Conservation (phyloP, 2,888 invertebrate genomes). For the Masnerella sp. region DNA sequence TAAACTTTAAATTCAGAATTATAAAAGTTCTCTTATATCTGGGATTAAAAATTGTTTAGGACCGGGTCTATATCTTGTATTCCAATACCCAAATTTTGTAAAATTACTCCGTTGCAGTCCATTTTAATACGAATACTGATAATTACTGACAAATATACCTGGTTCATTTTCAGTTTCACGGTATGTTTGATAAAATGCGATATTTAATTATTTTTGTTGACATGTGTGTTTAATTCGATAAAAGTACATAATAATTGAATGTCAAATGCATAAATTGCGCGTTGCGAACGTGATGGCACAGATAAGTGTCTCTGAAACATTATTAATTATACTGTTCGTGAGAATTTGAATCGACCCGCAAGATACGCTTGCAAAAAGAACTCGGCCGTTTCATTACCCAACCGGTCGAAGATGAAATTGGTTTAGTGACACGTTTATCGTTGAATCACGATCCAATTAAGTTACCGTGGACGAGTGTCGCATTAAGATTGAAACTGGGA, state of each 20-base stretch:
- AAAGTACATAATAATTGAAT: slow-evolving; percentile 38
- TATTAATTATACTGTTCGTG: slow-evolving; percentile 45
- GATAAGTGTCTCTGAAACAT: slow-evolving; percentile 29
- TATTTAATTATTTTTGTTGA: slow-evolving; percentile 9
- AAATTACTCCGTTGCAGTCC: too few species aligned
- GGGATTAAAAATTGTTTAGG: too few species aligned
- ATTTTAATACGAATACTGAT: too few species aligned
- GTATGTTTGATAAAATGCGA: neutral
- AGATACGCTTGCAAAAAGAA: slow-evolving; percentile 28
- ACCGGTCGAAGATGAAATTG: slow-evolving; percentile 47
- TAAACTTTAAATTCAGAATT: too few species aligned
- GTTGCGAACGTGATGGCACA: slow-evolving; percentile 11
- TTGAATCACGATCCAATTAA: slow-evolving; percentile 59
- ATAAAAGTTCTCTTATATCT: too few species aligned
- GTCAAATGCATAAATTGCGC: slow-evolving; percentile 33
- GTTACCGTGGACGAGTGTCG: slow-evolving; percentile 53
- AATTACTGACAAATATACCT: too few species aligned
- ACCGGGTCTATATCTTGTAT: too few species aligned
- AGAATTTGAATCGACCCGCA: slow-evolving; percentile 33
- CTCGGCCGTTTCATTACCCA: slow-evolving; percentile 35
- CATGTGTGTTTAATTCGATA: slow-evolving; percentile 20
- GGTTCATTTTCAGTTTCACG: neutral
- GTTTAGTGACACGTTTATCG: slow-evolving; percentile 53
- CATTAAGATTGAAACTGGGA: slow-evolving; percentile 44
- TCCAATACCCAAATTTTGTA: too few species aligned